Base-by-base conservation (phyloP, 2,797 vertebrate species). In the Sebastes paucispinis region DNA sequence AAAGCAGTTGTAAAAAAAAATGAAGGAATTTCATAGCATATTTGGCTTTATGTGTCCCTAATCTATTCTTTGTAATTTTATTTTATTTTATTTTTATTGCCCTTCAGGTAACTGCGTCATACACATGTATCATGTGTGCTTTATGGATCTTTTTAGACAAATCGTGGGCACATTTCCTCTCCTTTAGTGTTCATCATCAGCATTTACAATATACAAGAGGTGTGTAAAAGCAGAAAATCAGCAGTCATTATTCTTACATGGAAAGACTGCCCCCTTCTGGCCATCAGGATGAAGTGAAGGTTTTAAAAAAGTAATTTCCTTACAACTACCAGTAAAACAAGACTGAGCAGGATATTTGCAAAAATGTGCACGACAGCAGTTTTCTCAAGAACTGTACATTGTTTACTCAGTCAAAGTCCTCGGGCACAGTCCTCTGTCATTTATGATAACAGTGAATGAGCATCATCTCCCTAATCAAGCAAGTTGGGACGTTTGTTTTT, bases 191-290 rank as follows among this genome's bases (percentile, higher is more conserved):
- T 34, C 16, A 9, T 71, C 39, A 43, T 43, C 14, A 43, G 4
- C 13, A 36, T 24, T 60, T 71, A 24, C 24, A 66, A 16, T 32
- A 13, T 1, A 27, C 22, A 31, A 71, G 58, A 65, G 16, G 32
- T 54, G 34, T 16, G 0, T n/a, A 34, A 10, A 32, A 58, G 25
- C 22, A 22, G 12, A 29, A 2, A 29, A n/a, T 76, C 16, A n/a
- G 22, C 16, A 31, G 8, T 32, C 57, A 6, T n/a, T 55, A n/a
- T 29, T 69, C 16, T 22, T 4, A 20, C 58, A 43, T 47, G 77
- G 9, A 12, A 22, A 66, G 31, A 74, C 67, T 76, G 76, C 86
- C 79, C 11, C 71, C 79, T 2, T 72, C 57, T 89, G 82, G 75
- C 52, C 66, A n/a, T 58, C 5, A 52, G 67, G 3, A 18, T 27